Evolutionary conservation across 2,888 invertebrate genomes (phyloP).

Genomic region (Tribolium freemani): DNA sequence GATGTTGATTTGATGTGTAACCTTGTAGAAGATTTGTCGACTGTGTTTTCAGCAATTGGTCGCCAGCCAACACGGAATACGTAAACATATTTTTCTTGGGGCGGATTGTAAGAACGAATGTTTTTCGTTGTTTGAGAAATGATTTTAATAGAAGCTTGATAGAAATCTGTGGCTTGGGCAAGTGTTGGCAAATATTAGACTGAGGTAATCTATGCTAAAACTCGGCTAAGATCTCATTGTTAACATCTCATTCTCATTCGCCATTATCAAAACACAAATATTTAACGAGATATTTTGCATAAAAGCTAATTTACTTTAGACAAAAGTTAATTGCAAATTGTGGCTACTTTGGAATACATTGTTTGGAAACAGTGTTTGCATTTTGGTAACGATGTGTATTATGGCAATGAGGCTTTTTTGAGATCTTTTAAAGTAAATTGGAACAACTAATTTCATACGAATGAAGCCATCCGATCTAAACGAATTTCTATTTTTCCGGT

Average conservation of each 20-base stretch:
- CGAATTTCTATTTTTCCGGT: slow-evolving; percentile 23
- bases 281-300: slow-evolving; percentile 13
- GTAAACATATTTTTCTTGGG: not conserved
- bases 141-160: not conserved
- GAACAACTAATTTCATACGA: slow-evolving; percentile 29
- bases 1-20: not conserved
- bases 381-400: not conserved
- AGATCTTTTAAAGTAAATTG: slow-evolving; percentile 15
- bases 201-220: not conserved
- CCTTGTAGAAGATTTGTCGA: not conserved
- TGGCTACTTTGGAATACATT: slow-evolving; percentile 1
- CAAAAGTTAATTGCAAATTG: slow-evolving; percentile 10
- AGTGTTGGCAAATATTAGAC: not conserved
- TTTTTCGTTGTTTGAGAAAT: not conserved
- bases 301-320: slow-evolving; percentile 12
- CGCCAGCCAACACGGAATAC: not conserved
- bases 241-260: not conserved
- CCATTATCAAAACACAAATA: slow-evolving; percentile 6
- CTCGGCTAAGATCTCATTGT: not conserved
- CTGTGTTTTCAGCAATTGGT: not conserved
- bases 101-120: not conserved
- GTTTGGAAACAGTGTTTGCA: not conserved
- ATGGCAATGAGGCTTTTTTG: not conserved
- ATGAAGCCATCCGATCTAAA: slow-evolving; percentile 18
- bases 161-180: not conserved